A percentile compares a stretch with the other conserved stretches of the same genome.
Conservation (phyloP, 1,140 invertebrate genomes). For the Sycophila sp. region DNA sequence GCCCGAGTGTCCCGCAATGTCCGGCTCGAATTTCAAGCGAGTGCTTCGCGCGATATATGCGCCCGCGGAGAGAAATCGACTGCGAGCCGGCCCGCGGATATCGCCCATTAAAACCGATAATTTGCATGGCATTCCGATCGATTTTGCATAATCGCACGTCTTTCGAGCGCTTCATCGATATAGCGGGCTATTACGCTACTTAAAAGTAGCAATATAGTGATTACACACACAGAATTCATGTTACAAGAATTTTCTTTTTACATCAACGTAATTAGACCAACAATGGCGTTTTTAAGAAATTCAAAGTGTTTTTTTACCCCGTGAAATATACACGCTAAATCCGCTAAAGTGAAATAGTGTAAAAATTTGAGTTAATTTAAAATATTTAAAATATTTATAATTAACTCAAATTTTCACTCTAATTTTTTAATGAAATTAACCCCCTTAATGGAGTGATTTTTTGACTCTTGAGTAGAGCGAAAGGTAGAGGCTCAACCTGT, state of each 20-base stretch:
- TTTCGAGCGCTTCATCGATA: slow-evolving; percentile 10
- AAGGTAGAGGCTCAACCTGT: too few relatives aligned
- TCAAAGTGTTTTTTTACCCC: too few relatives aligned
- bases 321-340: too few relatives aligned
- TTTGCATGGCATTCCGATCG: slow-evolving; percentile 28
- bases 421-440: too few relatives aligned
- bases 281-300: too few relatives aligned
- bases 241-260: background rate
- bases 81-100: background rate
- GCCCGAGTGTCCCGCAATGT: slow-evolving; percentile 27
- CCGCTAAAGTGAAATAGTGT: too few relatives aligned
- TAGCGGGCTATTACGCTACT: background rate
- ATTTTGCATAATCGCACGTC: slow-evolving; percentile 30
- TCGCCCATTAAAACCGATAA: slow-evolving; percentile 28
- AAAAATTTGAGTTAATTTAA: too few relatives aligned
- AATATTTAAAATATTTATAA: too few relatives aligned
- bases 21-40: slow-evolving; percentile 33
- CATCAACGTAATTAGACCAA: too few relatives aligned
- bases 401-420: too few relatives aligned
- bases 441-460: too few relatives aligned
- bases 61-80: background rate
- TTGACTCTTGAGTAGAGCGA: too few relatives aligned
- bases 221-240: background rate
- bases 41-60: background rate
- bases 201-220: background rate